A percentile compares a stretch with the other conserved stretches of the same genome.
Conservation (phyloP, 2,113 vertebrate species). For the Mellivora capensis region DNA sequence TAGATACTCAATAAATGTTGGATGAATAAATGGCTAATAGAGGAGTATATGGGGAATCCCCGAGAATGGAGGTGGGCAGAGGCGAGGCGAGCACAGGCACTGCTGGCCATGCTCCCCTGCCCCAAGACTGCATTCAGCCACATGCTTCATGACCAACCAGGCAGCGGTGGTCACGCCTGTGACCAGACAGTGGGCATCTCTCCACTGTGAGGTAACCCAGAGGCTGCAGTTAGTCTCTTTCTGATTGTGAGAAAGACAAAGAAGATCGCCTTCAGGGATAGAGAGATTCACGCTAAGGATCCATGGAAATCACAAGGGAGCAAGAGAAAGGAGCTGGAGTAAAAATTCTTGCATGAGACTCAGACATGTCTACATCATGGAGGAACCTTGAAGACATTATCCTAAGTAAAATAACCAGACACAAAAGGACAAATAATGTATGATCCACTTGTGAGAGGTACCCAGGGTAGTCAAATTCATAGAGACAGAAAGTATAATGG, state of each 20-base stretch:
- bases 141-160: not conserved
- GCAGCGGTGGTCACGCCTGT: not conserved
- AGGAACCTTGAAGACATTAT: not conserved
- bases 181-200: not conserved
- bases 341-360: not conserved
- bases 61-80: not conserved
- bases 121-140: not conserved
- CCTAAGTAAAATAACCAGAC: not conserved
- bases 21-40: not conserved
- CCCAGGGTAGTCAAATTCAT: no score
- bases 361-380: not conserved
- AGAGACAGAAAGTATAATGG: not conserved
- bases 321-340: not conserved
- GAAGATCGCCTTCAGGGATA: not conserved
- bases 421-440: not conserved
- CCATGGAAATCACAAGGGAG: not conserved
- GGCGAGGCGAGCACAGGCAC: not conserved
- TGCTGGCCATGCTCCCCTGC: not conserved
- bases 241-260: not conserved
- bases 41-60: not conserved
- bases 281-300: not conserved
- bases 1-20: not conserved
- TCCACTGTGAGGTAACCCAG: not conserved
- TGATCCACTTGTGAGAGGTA: not conserved
- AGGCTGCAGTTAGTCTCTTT: not conserved